A percentile compares a stretch with the other conserved stretches of the same genome.
Evolutionary conservation across 1,140 invertebrate species (phyloP).

Genomic region (Drosophila pseudoananassae): DNA sequence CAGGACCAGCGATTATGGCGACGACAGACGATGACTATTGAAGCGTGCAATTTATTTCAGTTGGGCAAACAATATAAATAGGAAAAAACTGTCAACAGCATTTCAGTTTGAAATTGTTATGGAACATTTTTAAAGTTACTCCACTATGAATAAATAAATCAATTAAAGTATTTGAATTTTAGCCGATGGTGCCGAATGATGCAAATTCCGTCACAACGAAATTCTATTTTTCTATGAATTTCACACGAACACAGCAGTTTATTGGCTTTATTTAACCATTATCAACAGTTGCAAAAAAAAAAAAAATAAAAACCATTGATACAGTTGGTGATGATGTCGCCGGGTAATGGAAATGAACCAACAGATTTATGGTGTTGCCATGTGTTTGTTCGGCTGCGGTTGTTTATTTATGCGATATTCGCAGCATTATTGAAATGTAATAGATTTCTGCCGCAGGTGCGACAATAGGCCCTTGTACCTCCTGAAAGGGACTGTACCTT

Average conservation of each 20-base stretch:
- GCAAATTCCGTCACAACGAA: constrained; percentile 13
- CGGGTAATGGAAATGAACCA: constrained; percentile 47
- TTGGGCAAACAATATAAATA: constrained; percentile 54
- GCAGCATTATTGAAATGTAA: constrained; percentile 77
- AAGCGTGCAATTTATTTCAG: constrained; percentile 61
- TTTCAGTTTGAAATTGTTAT: constrained; percentile 26
- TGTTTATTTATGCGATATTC: constrained; percentile 69
- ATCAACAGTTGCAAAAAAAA: constrained; percentile 8
- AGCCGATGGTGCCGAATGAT: background rate
- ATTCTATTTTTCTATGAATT: constrained; percentile 26
- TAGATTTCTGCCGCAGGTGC: constrained; percentile 71
- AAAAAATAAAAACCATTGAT: background rate
- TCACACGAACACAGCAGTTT: constrained; percentile 30
- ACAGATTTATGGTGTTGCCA: constrained; percentile 47
- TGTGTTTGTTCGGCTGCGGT: constrained; percentile 58
- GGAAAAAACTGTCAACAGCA: constrained; percentile 51
- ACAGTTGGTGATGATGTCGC: constrained; percentile 47
- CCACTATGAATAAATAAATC: constrained; percentile 43
- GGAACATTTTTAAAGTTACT: constrained; percentile 34
- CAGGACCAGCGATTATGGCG: constrained; percentile 16
- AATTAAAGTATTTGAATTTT: constrained; percentile 36
- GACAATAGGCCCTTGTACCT: constrained; percentile 30
- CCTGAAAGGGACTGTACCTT: background rate
- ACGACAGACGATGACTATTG: constrained; percentile 36
- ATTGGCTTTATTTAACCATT: constrained; percentile 45